Base-by-base conservation (phyloP, 2,888 invertebrate genomes). In the Standfussiana lucernea region DNA sequence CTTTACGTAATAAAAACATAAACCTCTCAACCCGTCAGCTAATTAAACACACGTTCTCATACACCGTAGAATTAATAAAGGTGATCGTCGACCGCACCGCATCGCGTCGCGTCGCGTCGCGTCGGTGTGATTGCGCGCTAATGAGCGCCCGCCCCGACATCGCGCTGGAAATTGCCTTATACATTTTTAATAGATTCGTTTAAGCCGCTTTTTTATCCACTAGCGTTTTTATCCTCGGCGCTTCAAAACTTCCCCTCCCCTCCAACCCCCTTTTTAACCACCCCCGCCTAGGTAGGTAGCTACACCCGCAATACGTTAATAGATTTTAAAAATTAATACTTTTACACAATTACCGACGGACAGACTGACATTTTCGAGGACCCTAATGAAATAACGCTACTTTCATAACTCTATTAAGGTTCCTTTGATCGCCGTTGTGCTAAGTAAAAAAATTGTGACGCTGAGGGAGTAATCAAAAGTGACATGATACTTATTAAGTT, bases 401-500 rank as follows among this genome's bases (percentile, higher is more conserved):
- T 82, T 82, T 80, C 66, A 83, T 95, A 95, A 96, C 90, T 85
- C 72, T 80, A 89, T 94, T 94, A 94, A 84, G 73, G 88, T 45
- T 88, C 92, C 94, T 96, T 96, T 96, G 96, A 96, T 95, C 94
- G 92, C 79, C 86, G 86, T 87, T 83, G 89, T 86, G 90, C 88
- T 91, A 90, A 89, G 89, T 93, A 93, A 95, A 95, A 95, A 96
- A 95, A 94, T 90, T 86, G 87, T 85, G 86, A 89, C 90, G 91
- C 91, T 87, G 76, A 78, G 92, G 92, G 92, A 90, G 92, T 96
- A 95, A 96, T 96, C 95, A 94, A 95, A 96, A 96, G 96, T 96
- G 96, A 96, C 96, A 95, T 95, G 96, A 96, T 95, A 93, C 96
- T 96, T 96, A 96, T 96, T 95, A 92, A 92, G 94, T 96, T 96